Evolutionary conservation across 2,113 vertebrate genomes (phyloP).

Genomic region (Telmatochromis sp.): DNA sequence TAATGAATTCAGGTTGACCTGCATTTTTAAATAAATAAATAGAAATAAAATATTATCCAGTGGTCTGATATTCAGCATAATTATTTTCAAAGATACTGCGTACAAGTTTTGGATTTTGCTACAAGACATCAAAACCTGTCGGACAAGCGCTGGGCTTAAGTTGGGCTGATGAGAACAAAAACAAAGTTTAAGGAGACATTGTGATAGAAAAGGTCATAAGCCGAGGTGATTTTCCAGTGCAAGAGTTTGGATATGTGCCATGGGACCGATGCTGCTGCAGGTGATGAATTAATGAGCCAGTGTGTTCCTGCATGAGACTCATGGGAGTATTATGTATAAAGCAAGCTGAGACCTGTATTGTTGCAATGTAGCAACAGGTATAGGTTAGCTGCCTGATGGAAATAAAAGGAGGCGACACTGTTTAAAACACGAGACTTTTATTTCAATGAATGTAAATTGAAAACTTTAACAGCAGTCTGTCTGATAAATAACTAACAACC

Average conservation of each 20-base stretch:
- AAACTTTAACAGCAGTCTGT: not conserved
- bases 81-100: not conserved
- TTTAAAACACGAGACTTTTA: accelerated
- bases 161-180: not conserved
- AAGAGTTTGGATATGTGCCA: not conserved
- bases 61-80: not conserved
- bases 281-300: constrained; percentile 51
- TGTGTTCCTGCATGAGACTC: not conserved
- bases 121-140: not conserved
- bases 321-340: constrained; percentile 41
- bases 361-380: not conserved
- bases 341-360: constrained; percentile 66
- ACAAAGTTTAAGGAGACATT: not conserved
- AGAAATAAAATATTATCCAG: not conserved
- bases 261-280: constrained; percentile 4
- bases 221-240: not conserved
- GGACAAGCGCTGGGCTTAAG: not conserved
- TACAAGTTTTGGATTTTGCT: not conserved
- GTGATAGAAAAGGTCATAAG: not conserved
- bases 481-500: not conserved
- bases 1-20: not conserved
- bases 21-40: not conserved
- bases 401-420: not conserved
- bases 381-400: not conserved
- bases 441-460: not conserved